These are phyloP conservation scores for Arge pagana DNA, from an alignment of 2,888 invertebrate species.

Conservation along the genomic window DNA sequence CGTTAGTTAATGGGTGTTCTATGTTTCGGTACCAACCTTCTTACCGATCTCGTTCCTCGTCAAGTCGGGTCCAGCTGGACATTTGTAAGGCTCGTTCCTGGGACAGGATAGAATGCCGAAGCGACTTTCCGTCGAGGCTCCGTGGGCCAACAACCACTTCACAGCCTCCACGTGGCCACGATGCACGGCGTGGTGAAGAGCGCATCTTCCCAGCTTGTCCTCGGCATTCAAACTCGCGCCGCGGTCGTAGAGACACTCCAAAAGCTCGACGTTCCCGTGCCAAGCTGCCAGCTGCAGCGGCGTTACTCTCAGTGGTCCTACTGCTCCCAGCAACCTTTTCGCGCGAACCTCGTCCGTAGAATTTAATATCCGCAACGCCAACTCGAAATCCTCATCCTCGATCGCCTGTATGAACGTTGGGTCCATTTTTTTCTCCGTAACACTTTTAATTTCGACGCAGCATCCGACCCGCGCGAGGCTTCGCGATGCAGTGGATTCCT, in stretches of 20 bases:
- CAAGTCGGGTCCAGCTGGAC: too few relatives aligned
- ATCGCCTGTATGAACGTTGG: conserved; percentile 30
- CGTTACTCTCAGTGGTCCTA: conserved; percentile 32
- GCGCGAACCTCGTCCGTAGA: conserved; percentile 13
- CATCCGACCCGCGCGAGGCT: too few relatives aligned
- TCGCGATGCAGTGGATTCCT: too few relatives aligned
- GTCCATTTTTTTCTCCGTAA: too few relatives aligned
- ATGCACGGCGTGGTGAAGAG: conserved; percentile 49
- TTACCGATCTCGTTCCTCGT: conserved; percentile 25
- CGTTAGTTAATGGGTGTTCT: too few relatives aligned
- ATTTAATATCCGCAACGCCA: conserved; percentile 27
- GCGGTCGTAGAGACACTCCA: conserved; percentile 26
- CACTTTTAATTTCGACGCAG: too few relatives aligned
- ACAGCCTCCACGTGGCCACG: conserved; percentile 42
- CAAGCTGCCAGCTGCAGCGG: conserved; percentile 39
- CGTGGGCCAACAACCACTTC: conserved; percentile 35
- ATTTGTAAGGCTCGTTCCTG: conserved; percentile 21
- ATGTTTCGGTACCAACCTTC: conserved; percentile 26
- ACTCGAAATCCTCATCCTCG: conserved; percentile 26
- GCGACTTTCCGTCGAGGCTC: conserved; percentile 32
- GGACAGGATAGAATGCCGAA: conserved; percentile 19
- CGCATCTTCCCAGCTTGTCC: conserved; percentile 49
- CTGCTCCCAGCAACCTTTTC: conserved; percentile 21
- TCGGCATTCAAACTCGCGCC: conserved; percentile 34
- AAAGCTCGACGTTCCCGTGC: conserved; percentile 32